A percentile compares a stretch with the other conserved stretches of the same genome.
phyloP scores from a whole-genome alignment of 2,113 vertebrate species.

The Oriolus oriolus region DNA sequence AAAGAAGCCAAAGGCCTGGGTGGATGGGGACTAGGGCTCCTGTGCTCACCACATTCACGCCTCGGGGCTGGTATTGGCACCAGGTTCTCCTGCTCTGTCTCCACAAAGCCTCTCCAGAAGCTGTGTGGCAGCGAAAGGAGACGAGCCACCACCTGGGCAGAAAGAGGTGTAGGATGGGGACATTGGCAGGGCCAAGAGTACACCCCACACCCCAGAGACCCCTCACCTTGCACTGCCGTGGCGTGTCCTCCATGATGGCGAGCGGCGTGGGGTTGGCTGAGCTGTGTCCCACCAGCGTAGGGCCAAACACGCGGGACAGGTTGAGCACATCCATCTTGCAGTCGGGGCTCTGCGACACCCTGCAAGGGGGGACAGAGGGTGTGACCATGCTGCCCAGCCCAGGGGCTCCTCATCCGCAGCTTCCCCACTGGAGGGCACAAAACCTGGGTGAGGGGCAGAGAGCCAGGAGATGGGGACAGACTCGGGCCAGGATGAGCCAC shows the following conservation, averaged over 20 bases:
- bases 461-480: background rate
- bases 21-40: background rate
- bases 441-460: background rate
- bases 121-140: constrained; percentile 72
- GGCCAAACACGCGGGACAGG: constrained; percentile 83
- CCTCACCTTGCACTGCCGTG: constrained; percentile 77
- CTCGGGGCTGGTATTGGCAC: fast-evolving
- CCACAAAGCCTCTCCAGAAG: constrained; percentile 74
- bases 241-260: constrained; percentile 79
- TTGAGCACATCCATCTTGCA: constrained; percentile 85
- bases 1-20: background rate
- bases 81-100: constrained; percentile 32
- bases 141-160: constrained; percentile 73
- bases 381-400: background rate
- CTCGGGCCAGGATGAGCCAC: background rate
- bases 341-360: constrained; percentile 73
- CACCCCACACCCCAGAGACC: fast-evolving
- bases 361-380: fast-evolving
- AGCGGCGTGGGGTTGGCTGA: constrained; percentile 75
- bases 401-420: background rate
- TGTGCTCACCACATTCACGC: background rate
- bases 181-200: fast-evolving
- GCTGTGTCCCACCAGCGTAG: constrained; percentile 79
- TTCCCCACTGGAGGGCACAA: fast-evolving
- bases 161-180: background rate